A percentile compares a stretch with the other conserved stretches of the same genome.
Conservation (phyloP, 2,113 vertebrate species). For the Eurypyga helias region DNA sequence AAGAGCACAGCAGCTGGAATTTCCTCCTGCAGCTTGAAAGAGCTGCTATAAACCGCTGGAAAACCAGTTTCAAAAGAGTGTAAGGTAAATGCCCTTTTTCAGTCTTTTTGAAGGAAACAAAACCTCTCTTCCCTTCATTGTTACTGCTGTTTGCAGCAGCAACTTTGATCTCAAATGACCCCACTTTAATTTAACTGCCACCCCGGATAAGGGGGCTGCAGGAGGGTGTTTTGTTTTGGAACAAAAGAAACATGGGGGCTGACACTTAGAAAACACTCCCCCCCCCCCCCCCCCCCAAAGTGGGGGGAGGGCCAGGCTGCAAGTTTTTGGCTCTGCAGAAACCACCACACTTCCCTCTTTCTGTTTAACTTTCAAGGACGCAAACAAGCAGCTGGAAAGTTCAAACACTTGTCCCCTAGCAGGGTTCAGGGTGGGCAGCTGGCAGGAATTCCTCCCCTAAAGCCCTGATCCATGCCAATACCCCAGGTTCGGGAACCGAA, state of each 20-base stretch:
- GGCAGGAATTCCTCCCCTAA: neutral
- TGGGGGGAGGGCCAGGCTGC: neutral
- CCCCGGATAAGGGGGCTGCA: neutral
- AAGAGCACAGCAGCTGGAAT: conserved; percentile 29
- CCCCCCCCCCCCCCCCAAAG: too few species aligned
- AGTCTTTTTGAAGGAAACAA: neutral
- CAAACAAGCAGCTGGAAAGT: neutral
- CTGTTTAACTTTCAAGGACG: neutral
- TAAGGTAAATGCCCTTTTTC: conserved; percentile 35
- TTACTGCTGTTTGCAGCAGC: neutral
- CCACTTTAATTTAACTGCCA: conserved; percentile 3
- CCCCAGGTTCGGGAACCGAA: neutral
- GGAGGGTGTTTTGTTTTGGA: neutral
- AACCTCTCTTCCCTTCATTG: conserved; percentile 19
- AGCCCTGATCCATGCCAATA: neutral
- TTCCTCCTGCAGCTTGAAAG: conserved; percentile 13
- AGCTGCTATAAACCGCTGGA: neutral
- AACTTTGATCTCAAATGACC: conserved; percentile 57
- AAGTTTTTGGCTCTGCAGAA: neutral
- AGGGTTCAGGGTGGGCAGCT: neutral
- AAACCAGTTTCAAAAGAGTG: neutral
- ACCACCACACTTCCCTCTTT: neutral
- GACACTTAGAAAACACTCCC: neutral
- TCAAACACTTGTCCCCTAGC: neutral
- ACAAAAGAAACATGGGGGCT: neutral